Evolutionary conservation across 2,888 invertebrate genomes (phyloP).

Genomic region (Aromia moschata): DNA sequence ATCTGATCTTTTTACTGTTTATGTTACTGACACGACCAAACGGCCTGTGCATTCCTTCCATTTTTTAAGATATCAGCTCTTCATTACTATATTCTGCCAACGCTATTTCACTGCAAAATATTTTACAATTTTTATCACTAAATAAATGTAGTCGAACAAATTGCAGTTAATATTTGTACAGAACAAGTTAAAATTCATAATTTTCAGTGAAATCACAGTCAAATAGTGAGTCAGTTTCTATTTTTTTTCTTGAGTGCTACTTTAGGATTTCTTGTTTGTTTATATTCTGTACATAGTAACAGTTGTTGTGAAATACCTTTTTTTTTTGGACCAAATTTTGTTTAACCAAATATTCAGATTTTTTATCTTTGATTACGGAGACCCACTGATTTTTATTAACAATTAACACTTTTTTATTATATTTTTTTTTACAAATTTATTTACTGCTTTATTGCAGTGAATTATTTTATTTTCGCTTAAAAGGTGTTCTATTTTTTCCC

Average conservation of each 20-base stretch:
- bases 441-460: background rate
- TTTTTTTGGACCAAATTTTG: conserved; percentile 22
- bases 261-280: conserved; percentile 31
- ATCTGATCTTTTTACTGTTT: conserved; percentile 13
- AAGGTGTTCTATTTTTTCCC: background rate
- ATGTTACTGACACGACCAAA: too few species aligned
- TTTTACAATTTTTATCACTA: too few species aligned
- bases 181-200: conserved; percentile 43
- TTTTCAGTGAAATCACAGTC: conserved; percentile 49
- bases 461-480: background rate
- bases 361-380: conserved; percentile 6
- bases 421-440: background rate
- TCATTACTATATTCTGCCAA: too few species aligned
- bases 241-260: conserved; percentile 45
- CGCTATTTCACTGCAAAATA: background rate
- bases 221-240: conserved; percentile 55
- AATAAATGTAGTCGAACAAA: too few species aligned
- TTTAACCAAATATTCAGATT: conserved; percentile 25
- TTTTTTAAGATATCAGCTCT: too few species aligned
- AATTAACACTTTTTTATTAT: background rate
- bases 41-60: too few species aligned
- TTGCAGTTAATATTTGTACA: conserved; percentile 36
- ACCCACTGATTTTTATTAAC: conserved; percentile 14
- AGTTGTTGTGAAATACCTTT: conserved; percentile 23
- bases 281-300: conserved; percentile 31